Percentiles rank a stretch among this genome's conserved stretches.
Evolutionary conservation across 2,888 invertebrate species (phyloP).

Genomic region (Drosophila pseudotakahashii): DNA sequence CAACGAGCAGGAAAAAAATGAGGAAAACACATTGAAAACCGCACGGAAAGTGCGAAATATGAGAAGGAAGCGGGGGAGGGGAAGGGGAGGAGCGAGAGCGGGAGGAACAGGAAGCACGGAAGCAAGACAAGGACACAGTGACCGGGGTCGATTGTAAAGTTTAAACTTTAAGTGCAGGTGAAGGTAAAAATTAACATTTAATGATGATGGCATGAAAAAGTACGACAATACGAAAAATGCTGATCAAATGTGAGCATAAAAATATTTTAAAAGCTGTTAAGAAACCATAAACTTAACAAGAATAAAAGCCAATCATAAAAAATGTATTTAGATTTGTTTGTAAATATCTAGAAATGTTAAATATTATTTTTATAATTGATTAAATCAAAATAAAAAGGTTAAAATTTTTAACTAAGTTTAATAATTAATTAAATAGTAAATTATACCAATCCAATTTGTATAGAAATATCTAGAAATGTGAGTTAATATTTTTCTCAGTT

Average conservation of each 20-base stretch:
- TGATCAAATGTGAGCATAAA: no score
- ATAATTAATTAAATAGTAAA: no score
- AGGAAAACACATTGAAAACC: slow-evolving; percentile 52
- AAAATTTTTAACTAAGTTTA: no score
- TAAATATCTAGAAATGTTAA: no score
- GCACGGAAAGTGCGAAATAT: slow-evolving; percentile 49
- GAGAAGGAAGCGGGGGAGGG: slow-evolving; percentile 14
- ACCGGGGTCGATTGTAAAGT: slow-evolving; percentile 17
- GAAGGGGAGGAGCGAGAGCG: neutral
- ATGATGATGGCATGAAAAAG: neutral
- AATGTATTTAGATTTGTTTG: no score
- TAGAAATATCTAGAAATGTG: no score
- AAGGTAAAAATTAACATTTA: neutral
- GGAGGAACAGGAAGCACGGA: slow-evolving; percentile 6
- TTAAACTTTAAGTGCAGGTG: slow-evolving; percentile 13
- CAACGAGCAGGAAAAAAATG: slow-evolving; percentile 29
- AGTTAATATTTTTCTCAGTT: no score
- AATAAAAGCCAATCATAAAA: neutral
- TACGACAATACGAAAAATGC: no score
- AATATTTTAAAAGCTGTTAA: neutral
- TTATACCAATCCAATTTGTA: no score
- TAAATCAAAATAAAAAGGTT: no score
- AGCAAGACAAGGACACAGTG: slow-evolving; percentile 16
- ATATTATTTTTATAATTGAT: no score
- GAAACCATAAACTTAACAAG: no score